Conservation (phyloP, 1,140 invertebrate genomes). For the Aphelinus atriplicis region DNA sequence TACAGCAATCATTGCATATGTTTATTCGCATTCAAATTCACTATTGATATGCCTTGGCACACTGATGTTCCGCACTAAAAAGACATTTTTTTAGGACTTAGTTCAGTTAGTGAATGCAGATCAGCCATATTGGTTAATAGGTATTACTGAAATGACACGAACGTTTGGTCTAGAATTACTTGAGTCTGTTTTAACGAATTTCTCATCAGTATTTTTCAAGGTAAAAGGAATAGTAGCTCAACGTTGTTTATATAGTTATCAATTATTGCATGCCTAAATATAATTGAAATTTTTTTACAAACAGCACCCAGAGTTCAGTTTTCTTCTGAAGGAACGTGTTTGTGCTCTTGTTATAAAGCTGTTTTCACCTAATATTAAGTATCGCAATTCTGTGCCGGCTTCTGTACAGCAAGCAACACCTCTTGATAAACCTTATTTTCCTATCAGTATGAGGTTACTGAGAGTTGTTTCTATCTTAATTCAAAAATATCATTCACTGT, state of each 20-base stretch:
- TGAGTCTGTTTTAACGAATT: conserved; percentile 92
- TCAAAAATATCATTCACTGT: conserved; percentile 90
- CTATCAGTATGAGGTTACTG: conserved; percentile 93
- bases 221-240: conserved; percentile 64
- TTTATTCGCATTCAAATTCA: too few relatives aligned
- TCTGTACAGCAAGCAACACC: conserved; percentile 71
- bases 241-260: neutral
- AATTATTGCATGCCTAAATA: neutral
- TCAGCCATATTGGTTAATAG: conserved; percentile 92
- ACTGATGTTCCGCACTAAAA: too few relatives aligned
- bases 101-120: conserved; percentile 97
- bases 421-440: conserved; percentile 94
- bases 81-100: conserved; percentile 76
- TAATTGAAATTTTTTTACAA: conserved; percentile 8
- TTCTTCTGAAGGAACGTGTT: conserved; percentile 94
- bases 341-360: conserved; percentile 97
- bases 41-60: too few relatives aligned
- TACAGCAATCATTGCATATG: too few relatives aligned
- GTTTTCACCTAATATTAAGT: conserved; percentile 96
- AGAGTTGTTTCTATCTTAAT: conserved; percentile 93
- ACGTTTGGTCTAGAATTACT: conserved; percentile 96
- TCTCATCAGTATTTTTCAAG: conserved; percentile 91
- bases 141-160: conserved; percentile 96
- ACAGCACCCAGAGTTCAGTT: conserved; percentile 93
- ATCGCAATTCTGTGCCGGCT: conserved; percentile 72